These are phyloP conservation scores for Trogon melanurus DNA, from an alignment of 2,113 vertebrate species.

Conservation along the genomic window DNA sequence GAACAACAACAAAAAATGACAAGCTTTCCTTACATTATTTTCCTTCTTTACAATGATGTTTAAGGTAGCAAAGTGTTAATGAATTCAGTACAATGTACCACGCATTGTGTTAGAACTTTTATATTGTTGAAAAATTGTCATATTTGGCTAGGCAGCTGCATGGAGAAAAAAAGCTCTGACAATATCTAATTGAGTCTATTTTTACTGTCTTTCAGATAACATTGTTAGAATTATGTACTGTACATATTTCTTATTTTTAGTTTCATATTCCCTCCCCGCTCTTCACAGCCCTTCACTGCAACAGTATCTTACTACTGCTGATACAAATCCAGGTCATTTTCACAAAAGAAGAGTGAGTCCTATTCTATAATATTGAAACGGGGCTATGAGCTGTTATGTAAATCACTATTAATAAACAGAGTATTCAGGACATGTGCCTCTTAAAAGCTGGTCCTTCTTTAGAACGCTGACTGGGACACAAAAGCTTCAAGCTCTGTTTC, in stretches of 20 bases:
- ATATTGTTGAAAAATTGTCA: conserved; percentile 81
- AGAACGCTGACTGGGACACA: not conserved
- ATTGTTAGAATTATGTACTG: conserved; percentile 78
- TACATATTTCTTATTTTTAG: conserved; percentile 73
- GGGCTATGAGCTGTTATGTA: conserved; percentile 5
- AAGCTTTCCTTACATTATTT: conserved; percentile 73
- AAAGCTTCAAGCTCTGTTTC: not conserved
- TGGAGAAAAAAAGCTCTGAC: conserved; percentile 80
- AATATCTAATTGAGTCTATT: conserved; percentile 83
- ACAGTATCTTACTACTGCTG: conserved; percentile 28
- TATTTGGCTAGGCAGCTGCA: conserved; percentile 83
- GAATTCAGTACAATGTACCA: conserved; percentile 71
- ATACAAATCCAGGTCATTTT: conserved; percentile 37
- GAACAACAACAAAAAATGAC: conserved; percentile 72
- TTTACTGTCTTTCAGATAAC: conserved; percentile 76
- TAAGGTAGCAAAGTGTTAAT: conserved; percentile 82
- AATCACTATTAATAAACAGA: conserved; percentile 39
- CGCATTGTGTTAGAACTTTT: conserved; percentile 74
- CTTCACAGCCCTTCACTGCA: conserved; percentile 24
- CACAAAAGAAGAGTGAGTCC: not conserved
- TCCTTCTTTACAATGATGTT: conserved; percentile 69
- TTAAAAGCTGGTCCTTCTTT: not conserved
- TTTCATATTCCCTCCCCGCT: conserved; percentile 41
- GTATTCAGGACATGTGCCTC: not conserved
- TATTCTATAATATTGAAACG: not conserved